Percentiles rank a stretch among this genome's conserved stretches.
These are phyloP conservation scores for Corythornis leucogaster DNA, from an alignment of 2,797 vertebrate genomes.

Conservation along the genomic window DNA sequence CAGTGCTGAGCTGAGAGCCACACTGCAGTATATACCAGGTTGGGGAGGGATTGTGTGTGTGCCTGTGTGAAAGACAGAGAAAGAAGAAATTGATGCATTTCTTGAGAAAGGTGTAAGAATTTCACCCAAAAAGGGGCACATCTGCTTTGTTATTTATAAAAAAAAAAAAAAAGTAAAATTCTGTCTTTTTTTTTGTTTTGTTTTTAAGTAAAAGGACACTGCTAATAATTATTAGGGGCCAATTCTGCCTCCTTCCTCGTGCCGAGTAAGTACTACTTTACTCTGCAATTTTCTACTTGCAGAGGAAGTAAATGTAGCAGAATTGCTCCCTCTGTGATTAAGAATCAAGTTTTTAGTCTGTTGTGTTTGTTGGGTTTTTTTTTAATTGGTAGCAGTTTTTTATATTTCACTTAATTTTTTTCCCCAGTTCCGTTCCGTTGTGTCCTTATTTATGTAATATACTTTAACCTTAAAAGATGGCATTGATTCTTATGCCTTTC, in stretches of 20 bases:
- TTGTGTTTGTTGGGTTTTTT: conserved; percentile 66
- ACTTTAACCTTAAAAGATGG: conserved; percentile 89
- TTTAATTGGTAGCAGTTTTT: conserved; percentile 81
- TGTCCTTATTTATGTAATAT: conserved; percentile 95
- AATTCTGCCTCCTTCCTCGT: conserved; percentile 61
- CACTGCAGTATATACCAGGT: background rate
- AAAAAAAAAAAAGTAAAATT: conserved; percentile 74
- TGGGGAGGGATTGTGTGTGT: conserved; percentile 55
- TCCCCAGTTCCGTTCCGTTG: conserved; percentile 76
- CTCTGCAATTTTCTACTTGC: conserved; percentile 44
- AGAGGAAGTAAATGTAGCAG: conserved; percentile 43
- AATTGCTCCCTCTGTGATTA: conserved; percentile 69
- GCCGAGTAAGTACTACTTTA: conserved; percentile 28
- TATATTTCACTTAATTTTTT: conserved; percentile 81
- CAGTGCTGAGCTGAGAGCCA: background rate
- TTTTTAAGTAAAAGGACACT: conserved; percentile 74
- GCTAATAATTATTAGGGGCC: conserved; percentile 71
- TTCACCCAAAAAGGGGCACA: conserved; percentile 84
- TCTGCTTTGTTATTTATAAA: conserved; percentile 85
- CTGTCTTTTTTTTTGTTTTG: conserved; percentile 66
- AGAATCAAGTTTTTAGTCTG: conserved; percentile 81
- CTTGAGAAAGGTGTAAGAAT: conserved; percentile 85
- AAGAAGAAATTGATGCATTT: conserved; percentile 81
- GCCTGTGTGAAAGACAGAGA: conserved; percentile 49
- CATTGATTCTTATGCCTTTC: conserved; percentile 89